Base-by-base conservation (phyloP, 2,797 vertebrate species). In the Thripadectes ignobilis region DNA sequence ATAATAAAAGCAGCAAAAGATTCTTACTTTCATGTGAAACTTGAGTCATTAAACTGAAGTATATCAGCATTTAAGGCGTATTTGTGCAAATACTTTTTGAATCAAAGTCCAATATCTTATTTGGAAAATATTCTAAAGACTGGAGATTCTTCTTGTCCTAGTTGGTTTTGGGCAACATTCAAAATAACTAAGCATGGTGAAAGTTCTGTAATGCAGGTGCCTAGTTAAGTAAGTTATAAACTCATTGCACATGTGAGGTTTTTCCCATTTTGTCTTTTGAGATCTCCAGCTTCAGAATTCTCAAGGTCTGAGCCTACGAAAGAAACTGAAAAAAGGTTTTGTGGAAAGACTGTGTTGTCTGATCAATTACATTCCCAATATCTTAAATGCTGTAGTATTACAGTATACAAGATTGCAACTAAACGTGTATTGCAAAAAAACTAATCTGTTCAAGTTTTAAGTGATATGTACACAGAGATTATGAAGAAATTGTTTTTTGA, bases 201-300 rank as follows among this genome's bases (percentile, higher is more conserved):
- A 76, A 75, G 5, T 66, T 76, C n/a, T 48, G 4, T 30, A 72
- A 29, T 21, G 4, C 5, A 83, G 22, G 52, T 83, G 8, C 1
- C 12, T n/a, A 69, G 8, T 62, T 62, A 66, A 61, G 2, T 23
- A 75, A 80, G 9, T 63, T 59, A 38, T n/a, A 71, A 68, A 59
- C 5, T 1, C 14, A 54, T 17, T 36, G 18, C 73, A 69, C 2
- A 7, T 22, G 3, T 0, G 10, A 29, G 51, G 29, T 18, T 23
- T 39, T 49, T 51, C 14, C 3, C 4, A 6, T 51, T 58, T 73
- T 29, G 45, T 14, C 22, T 80, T 92, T 23, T 26, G 21, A 63
- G 6, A 5, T 81, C 39, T 81, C 12, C 6, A 43, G 17, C n/a
- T 78, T 78, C 46, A 69, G 26, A 52, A 75, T 81, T 80, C 27